These are phyloP conservation scores for Agriopis marginaria DNA, from an alignment of 2,888 invertebrate species.

Conservation along the genomic window DNA sequence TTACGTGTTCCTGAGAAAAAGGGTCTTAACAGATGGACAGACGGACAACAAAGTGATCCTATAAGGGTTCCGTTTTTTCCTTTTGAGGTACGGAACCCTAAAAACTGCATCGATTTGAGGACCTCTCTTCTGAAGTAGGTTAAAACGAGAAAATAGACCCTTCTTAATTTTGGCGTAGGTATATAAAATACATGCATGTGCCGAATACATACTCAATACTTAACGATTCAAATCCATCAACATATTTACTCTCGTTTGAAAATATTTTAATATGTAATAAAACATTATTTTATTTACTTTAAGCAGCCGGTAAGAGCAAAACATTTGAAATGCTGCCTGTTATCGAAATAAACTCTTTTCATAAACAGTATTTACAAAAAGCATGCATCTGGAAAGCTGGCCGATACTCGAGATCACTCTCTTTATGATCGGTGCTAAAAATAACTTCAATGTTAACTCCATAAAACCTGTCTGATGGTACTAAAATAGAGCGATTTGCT, in stretches of 20 bases:
- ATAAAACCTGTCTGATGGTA: constrained; percentile 58
- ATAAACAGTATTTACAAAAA: constrained; percentile 19
- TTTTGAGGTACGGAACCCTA: too few relatives aligned
- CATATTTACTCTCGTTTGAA: constrained; percentile 15
- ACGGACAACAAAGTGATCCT: too few relatives aligned
- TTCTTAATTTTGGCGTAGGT: too few relatives aligned
- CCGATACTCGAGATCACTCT: constrained; percentile 44
- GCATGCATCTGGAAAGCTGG: constrained; percentile 46
- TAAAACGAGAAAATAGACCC: too few relatives aligned
- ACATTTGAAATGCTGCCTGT: constrained; percentile 32
- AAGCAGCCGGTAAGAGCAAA: constrained; percentile 14
- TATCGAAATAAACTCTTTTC: constrained; percentile 22
- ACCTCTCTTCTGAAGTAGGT: too few relatives aligned
- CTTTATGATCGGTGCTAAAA: constrained; percentile 54
- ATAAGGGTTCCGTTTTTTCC: too few relatives aligned
- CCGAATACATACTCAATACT: not conserved
- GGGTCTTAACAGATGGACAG: too few relatives aligned
- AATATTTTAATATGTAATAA: constrained; percentile 14
- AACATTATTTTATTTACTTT: constrained; percentile 13
- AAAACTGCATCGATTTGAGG: too few relatives aligned
- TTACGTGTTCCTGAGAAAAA: too few relatives aligned
- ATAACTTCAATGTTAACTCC: constrained; percentile 59
- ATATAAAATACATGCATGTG: not conserved
- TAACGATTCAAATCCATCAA: constrained; percentile 10
- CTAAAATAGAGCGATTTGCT: constrained; percentile 52